Conservation (phyloP, 2,888 invertebrate genomes). For the Drosophila falleni region DNA sequence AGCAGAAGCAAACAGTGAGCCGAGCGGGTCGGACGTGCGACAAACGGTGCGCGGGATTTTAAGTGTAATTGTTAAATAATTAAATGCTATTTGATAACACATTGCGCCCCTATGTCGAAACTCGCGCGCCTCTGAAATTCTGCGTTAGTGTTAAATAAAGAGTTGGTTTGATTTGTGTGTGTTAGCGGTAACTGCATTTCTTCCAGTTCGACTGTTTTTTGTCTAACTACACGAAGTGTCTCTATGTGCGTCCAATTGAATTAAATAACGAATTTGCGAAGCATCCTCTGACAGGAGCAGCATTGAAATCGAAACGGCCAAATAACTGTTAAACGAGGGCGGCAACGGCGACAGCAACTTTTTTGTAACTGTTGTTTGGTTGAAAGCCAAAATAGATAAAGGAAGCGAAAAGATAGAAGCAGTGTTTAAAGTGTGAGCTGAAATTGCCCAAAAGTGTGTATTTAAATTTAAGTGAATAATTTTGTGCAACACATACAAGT, state of each 20-base stretch:
- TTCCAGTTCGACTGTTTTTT: slow-evolving; percentile 34
- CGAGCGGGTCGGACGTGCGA: slow-evolving; percentile 52
- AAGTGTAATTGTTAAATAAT: slow-evolving; percentile 59
- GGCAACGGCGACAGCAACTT: slow-evolving; percentile 29
- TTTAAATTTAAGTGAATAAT: slow-evolving; percentile 59
- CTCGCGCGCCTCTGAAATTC: slow-evolving; percentile 29
- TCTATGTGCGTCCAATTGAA: slow-evolving; percentile 29
- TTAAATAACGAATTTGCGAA: slow-evolving; percentile 43
- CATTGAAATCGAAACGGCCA: slow-evolving; percentile 33
- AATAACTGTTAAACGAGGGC: slow-evolving; percentile 58
- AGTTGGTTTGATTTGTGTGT: slow-evolving; percentile 28
- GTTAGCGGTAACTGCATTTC: slow-evolving; percentile 41
- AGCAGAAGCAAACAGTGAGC: slow-evolving; percentile 61
- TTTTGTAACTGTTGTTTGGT: slow-evolving; percentile 65
- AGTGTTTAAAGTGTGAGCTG: slow-evolving; percentile 22
- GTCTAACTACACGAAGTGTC: slow-evolving; percentile 37
- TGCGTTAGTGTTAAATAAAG: slow-evolving; percentile 21
- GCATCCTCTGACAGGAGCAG: slow-evolving; percentile 34
- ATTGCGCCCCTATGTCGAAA: slow-evolving; percentile 6
- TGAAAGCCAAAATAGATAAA: slow-evolving; percentile 26
- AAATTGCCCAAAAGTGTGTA: slow-evolving; percentile 48
- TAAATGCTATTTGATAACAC: slow-evolving; percentile 42
- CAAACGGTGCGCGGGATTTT: slow-evolving; percentile 53
- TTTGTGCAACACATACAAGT: slow-evolving; percentile 51
- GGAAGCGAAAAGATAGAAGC: slow-evolving; percentile 4